Evolutionary conservation across 1,140 invertebrate genomes (phyloP).

Genomic region (Drosophila sp.): DNA sequence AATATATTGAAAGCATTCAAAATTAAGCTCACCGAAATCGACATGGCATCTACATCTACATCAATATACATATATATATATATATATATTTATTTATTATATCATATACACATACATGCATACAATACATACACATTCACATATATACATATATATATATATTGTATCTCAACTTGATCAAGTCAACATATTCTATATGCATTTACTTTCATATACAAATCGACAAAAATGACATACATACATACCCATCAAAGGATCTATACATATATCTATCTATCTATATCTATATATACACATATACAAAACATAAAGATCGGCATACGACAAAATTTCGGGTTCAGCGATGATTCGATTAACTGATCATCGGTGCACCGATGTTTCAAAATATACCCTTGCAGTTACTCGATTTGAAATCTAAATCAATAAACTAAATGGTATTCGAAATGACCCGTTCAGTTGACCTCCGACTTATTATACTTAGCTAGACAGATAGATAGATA

Average conservation of each 20-base stretch:
- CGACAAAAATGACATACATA: conserved; percentile 35
- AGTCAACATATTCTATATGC: conserved; percentile 24
- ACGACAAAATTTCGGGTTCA: conserved; percentile 4
- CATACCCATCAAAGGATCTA: conserved; percentile 29
- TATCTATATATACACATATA: conserved; percentile 33
- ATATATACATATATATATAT: conserved; percentile 33
- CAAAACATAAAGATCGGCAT: conserved; percentile 18
- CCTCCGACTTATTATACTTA: no score
- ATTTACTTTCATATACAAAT: conserved; percentile 59
- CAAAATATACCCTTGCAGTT: background rate
- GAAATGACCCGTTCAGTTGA: no score
- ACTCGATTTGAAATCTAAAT: background rate
- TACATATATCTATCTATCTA: conserved; percentile 25
- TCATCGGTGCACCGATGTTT: background rate
- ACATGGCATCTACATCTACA: conserved; percentile 62
- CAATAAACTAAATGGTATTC: no score
- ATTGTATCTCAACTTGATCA: conserved; percentile 15
- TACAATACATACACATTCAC: conserved; percentile 32
- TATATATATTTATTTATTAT: conserved; percentile 39
- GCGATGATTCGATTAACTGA: background rate
- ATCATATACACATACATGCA: conserved; percentile 43
- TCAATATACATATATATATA: conserved; percentile 50
- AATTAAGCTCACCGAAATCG: conserved; percentile 72
- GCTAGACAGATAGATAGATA: background rate
- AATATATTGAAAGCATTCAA: conserved; percentile 65